phyloP scores from a whole-genome alignment of 2,797 vertebrate species.

The Sebastes vulpes region DNA sequence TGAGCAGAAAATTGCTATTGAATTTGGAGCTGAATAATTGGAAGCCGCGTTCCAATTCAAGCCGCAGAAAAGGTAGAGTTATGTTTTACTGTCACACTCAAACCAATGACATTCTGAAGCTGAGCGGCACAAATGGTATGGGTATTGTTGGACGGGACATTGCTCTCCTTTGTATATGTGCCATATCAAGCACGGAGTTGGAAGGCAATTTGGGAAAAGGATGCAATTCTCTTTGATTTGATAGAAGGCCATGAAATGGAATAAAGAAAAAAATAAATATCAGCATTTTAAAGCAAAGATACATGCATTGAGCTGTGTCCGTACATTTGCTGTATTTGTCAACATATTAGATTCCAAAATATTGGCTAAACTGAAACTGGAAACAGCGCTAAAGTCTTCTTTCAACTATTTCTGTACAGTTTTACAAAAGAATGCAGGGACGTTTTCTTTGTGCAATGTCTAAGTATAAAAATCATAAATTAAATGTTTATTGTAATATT shows the following conservation, averaged over 20 bases:
- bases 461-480: not conserved
- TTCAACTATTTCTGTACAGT: not conserved
- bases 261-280: constrained; percentile 47
- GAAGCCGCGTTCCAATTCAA: constrained; percentile 75
- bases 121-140: constrained; percentile 81
- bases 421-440: not conserved
- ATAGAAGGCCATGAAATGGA: constrained; percentile 70
- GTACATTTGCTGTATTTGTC: constrained; percentile 44
- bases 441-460: not conserved
- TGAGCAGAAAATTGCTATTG: constrained; percentile 87
- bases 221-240: constrained; percentile 82
- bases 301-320: constrained; percentile 44
- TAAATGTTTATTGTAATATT: not conserved
- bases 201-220: constrained; percentile 73
- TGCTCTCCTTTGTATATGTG: constrained; percentile 83
- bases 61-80: constrained; percentile 72
- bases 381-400: not conserved
- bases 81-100: constrained; percentile 86
- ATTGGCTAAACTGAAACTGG: not conserved
- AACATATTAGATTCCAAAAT: constrained; percentile 22
- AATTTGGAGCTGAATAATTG: constrained; percentile 87
- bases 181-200: constrained; percentile 73
- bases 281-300: constrained; percentile 63
- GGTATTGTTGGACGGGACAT: constrained; percentile 84
- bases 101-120: constrained; percentile 84